These are phyloP conservation scores for Sogatella furcifera DNA, from an alignment of 1,140 invertebrate species.

Conservation along the genomic window DNA sequence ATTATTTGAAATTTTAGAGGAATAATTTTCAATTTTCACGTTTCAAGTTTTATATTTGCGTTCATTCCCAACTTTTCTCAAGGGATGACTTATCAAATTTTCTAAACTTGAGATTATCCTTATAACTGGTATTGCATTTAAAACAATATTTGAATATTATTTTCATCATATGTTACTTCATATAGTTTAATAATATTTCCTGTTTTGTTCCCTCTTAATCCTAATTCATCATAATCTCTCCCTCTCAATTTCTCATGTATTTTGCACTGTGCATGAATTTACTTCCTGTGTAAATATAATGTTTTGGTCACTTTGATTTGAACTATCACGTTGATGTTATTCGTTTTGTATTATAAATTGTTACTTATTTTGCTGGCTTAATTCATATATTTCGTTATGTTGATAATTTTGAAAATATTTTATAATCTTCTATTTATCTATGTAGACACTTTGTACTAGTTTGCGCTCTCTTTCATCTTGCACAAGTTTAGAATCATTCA, in stretches of 20 bases:
- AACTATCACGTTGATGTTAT: neutral
- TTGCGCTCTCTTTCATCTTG: conserved; percentile 37
- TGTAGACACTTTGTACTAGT: conserved; percentile 42
- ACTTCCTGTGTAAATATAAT: conserved; percentile 10
- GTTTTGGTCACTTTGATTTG: neutral
- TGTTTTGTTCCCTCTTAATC: conserved; percentile 16
- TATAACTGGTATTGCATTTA: no score
- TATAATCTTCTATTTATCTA: neutral
- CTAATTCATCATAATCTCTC: conserved; percentile 20
- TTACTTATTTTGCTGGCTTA: conserved; percentile 2
- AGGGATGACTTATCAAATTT: no score
- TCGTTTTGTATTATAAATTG: neutral
- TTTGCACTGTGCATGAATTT: conserved; percentile 10
- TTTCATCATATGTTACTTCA: no score
- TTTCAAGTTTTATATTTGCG: no score
- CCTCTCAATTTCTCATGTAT: conserved; percentile 3
- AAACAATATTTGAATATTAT: no score
- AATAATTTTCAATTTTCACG: no score
- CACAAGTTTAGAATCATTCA: conserved; percentile 37
- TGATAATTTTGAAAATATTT: conserved; percentile 2
- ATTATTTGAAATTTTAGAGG: no score
- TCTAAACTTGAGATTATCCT: no score
- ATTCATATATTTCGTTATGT: conserved; percentile 5
- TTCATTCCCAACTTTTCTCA: no score
- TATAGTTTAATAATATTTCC: neutral